These are phyloP conservation scores for Mesorhabditis sp. DNA, from an alignment of 2,888 invertebrate species.

Conservation along the genomic window DNA sequence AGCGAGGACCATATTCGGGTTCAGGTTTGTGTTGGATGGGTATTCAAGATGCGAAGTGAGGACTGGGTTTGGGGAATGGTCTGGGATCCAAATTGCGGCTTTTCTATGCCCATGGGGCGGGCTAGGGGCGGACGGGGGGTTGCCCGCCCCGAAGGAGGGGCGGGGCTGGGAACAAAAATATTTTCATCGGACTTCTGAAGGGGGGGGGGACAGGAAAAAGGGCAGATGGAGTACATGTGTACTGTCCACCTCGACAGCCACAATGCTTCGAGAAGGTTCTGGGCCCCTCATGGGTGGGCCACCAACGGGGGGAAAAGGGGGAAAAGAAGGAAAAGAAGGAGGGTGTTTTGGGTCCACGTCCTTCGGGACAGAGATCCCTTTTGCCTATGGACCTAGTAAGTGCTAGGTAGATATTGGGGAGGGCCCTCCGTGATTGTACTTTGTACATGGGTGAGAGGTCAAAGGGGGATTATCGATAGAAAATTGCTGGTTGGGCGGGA, in stretches of 20 bases:
- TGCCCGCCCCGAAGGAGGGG: background rate
- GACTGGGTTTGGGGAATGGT: too few relatives aligned
- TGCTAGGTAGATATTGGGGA: too few relatives aligned
- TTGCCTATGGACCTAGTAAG: too few relatives aligned
- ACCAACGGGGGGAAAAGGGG: background rate
- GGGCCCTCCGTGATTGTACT: too few relatives aligned
- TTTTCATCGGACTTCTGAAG: background rate
- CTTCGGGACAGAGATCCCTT: too few relatives aligned
- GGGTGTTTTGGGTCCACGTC: background rate
- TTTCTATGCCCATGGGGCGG: constrained; percentile 2
- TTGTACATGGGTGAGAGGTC: too few relatives aligned
- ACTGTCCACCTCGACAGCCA: background rate
- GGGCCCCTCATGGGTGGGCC: too few relatives aligned
- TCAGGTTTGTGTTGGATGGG: too few relatives aligned
- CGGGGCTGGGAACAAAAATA: constrained; percentile 1
- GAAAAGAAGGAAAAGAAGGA: constrained; percentile 2
- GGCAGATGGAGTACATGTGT: background rate
- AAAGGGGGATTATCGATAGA: too few relatives aligned
- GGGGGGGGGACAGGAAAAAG: background rate
- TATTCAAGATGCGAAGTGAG: background rate
- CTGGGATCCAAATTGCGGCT: background rate
- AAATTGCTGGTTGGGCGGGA: too few relatives aligned
- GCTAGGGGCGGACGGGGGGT: background rate
- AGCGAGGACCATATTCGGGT: too few relatives aligned
- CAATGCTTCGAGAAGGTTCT: too few relatives aligned